These are phyloP conservation scores for Neoarius graeffei DNA, from an alignment of 2,113 vertebrate genomes.

Conservation along the genomic window DNA sequence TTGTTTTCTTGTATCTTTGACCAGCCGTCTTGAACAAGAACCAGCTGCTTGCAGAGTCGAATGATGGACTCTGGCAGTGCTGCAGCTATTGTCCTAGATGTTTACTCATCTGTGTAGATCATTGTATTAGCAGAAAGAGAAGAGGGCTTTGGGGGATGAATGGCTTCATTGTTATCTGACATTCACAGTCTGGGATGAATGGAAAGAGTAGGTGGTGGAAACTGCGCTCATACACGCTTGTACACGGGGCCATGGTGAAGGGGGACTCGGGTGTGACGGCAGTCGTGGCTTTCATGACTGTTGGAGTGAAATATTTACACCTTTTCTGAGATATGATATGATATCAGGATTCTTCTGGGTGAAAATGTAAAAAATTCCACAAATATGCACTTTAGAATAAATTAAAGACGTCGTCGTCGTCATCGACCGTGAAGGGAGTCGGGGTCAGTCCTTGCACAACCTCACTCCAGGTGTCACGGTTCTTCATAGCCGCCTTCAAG, in stretches of 20 bases:
- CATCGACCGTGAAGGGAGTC: no score
- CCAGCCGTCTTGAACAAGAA: not conserved
- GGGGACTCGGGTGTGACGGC: not conserved
- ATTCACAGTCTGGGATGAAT: constrained; percentile 75
- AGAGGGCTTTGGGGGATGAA: constrained; percentile 71
- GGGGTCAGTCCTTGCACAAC: no score
- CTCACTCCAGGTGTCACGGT: no score
- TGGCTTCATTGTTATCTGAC: constrained; percentile 77
- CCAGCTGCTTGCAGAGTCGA: not conserved
- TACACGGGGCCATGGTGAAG: not conserved
- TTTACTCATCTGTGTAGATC: constrained; percentile 76
- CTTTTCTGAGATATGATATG: no score
- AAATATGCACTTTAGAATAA: not conserved
- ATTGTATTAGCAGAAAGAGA: constrained; percentile 62
- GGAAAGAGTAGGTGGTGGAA: constrained; percentile 67
- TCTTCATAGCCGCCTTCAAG: no score
- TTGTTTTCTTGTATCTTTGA: not conserved
- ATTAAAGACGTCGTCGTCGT: not conserved
- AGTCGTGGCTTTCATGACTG: not conserved
- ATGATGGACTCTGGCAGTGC: constrained; percentile 33
- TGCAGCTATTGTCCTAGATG: constrained; percentile 59
- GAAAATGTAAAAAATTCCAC: not conserved
- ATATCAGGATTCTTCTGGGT: no score
- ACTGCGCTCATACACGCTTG: constrained; percentile 34
- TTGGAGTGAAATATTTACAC: not conserved